These are phyloP conservation scores for Myotis vivesi DNA, from an alignment of 2,797 vertebrate species.

Conservation along the genomic window DNA sequence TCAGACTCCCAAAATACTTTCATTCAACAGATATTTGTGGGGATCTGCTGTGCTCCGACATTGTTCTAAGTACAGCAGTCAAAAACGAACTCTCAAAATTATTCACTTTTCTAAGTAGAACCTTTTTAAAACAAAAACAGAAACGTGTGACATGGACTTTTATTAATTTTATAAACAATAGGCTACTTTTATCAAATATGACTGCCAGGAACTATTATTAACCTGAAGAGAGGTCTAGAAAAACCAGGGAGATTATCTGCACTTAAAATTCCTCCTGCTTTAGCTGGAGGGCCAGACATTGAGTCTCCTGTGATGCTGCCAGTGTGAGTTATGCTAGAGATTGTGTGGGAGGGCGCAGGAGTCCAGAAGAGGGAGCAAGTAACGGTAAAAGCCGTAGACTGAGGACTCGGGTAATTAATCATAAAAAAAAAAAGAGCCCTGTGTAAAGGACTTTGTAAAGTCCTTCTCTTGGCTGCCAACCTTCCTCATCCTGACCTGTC, in stretches of 20 bases:
- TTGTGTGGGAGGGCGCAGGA: neutral
- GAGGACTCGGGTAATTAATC: neutral
- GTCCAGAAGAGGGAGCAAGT: neutral
- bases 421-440: neutral
- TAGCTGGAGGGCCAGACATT: neutral
- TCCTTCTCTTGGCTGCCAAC: neutral
- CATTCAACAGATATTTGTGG: neutral
- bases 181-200: neutral
- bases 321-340: too few species aligned
- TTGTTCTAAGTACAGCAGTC: neutral
- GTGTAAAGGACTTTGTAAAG: neutral
- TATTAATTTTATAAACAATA: neutral
- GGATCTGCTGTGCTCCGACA: neutral
- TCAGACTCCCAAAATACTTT: neutral
- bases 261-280: neutral
- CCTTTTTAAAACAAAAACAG: neutral
- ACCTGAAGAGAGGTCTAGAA: neutral
- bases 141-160: neutral
- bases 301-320: accelerated
- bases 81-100: slow-evolving; percentile 17
- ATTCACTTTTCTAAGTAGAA: neutral
- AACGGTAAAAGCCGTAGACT: accelerated
- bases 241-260: neutral
- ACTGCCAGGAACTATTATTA: neutral
- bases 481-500: neutral